Evolutionary conservation across 1,140 invertebrate genomes (phyloP), one percentile per base, ranked within the genome.

Genomic region (Sycophaga agraensis): DNA sequence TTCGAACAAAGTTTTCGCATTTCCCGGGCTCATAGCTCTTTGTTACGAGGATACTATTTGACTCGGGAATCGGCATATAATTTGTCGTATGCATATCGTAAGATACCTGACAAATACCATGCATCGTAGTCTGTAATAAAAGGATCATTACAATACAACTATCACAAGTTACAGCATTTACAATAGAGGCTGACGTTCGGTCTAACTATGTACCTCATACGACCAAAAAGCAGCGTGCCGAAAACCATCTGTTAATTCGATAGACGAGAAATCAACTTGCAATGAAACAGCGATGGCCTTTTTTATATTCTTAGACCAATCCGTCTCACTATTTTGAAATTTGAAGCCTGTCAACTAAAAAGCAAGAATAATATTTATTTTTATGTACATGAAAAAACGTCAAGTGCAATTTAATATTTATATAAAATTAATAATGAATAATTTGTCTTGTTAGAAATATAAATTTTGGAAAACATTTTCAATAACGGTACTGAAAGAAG

Each of bases 101-200:
- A 14, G 63, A 54, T n/a, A 77, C 69, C 42, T 72, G 19, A 31
- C 76, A 80, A 6, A 53, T 66, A 3, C 77, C 78, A 12, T 76
- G 71, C 16, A 79, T 70, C 42, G 66, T 77, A 31, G 73, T 66
- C 79, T 81, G 75, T n/a, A n/a, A n/a, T n/a, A n/a, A n/a, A n/a
- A n/a, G n/a, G n/a, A n/a, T n/a, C n/a, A n/a, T n/a, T n/a, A n/a
- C n/a, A n/a, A n/a, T n/a, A n/a, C n/a, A n/a, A n/a, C n/a, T n/a
- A n/a, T n/a, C n/a, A n/a, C n/a, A n/a, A n/a, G n/a, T n/a, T n/a
- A n/a, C n/a, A n/a, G n/a, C n/a, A n/a, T n/a, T n/a, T n/a, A n/a
- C n/a, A n/a, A n/a, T n/a, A n/a, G n/a, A n/a, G n/a, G n/a, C n/a
- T n/a, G n/a, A n/a, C n/a, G n/a, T n/a, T n/a, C n/a, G n/a, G n/a